A percentile compares a stretch with the other conserved stretches of the same genome.
These are phyloP conservation scores for Tiaroga cobitis DNA, from an alignment of 2,797 vertebrate species.

Conservation along the genomic window DNA sequence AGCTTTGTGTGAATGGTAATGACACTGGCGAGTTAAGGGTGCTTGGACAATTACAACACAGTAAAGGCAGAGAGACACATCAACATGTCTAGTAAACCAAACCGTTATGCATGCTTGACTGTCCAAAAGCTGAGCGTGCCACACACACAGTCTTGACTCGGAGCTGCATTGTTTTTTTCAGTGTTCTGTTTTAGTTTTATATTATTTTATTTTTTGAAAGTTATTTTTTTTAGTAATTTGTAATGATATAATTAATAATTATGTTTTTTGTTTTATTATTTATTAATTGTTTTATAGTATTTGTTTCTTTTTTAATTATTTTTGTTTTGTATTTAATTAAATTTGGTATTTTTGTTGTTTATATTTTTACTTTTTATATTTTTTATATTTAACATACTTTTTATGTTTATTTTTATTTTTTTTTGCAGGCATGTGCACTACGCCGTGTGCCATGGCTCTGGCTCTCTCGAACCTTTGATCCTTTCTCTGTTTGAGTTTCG, in stretches of 20 bases:
- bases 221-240: neutral
- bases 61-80: neutral
- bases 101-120: neutral
- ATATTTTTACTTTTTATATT: neutral
- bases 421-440: neutral
- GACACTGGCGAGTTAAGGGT: slow-evolving; percentile 9
- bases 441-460: neutral
- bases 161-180: neutral
- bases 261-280: neutral
- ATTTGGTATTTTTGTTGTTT: neutral
- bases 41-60: slow-evolving; percentile 19
- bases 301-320: neutral
- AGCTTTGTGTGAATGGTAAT: slow-evolving; percentile 34
- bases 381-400: too few relatives aligned
- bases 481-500: slow-evolving; percentile 54
- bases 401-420: neutral
- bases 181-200: neutral
- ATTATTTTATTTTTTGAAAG: neutral
- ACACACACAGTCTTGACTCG: neutral
- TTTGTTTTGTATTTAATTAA: neutral
- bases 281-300: neutral
- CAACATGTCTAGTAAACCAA: neutral
- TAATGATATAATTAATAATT: neutral
- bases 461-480: neutral
- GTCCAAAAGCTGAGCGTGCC: neutral